These are phyloP conservation scores for Harpalus rufipes DNA, from an alignment of 2,888 invertebrate genomes.

Conservation along the genomic window DNA sequence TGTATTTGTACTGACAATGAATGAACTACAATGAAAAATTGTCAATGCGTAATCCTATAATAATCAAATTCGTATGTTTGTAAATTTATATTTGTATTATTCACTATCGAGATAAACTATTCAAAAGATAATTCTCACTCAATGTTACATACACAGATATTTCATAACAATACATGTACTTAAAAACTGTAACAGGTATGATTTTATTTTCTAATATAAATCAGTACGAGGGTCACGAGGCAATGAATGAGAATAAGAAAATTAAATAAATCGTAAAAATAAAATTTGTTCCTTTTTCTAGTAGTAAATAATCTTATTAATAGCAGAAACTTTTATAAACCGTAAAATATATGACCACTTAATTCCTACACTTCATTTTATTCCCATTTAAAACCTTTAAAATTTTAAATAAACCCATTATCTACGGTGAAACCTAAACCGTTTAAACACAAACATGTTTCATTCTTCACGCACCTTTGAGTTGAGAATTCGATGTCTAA, in stretches of 20 bases:
- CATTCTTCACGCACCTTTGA: conserved; percentile 39
- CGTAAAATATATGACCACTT: neutral
- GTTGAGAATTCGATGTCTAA: conserved; percentile 36
- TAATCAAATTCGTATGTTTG: conserved; percentile 14
- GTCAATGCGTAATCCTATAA: conserved; percentile 35
- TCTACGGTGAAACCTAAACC: neutral
- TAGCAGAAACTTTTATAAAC: neutral
- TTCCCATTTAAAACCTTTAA: conserved; percentile 3
- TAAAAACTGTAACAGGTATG: neutral
- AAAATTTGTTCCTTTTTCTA: too few relatives aligned
- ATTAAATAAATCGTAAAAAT: too few relatives aligned
- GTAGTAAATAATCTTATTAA: too few relatives aligned
- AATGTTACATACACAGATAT: neutral
- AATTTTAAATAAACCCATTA: conserved; percentile 9
- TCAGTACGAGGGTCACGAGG: too few relatives aligned
- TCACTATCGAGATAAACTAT: neutral
- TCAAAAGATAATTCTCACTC: conserved; percentile 6
- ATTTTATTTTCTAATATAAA: too few relatives aligned
- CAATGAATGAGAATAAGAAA: too few relatives aligned
- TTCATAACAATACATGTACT: neutral
- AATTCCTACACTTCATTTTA: neutral
- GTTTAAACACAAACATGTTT: neutral
- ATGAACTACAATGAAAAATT: conserved; percentile 36
- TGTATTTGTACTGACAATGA: conserved; percentile 35
- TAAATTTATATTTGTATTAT: neutral